Evolutionary conservation across 2,888 invertebrate species (phyloP), one percentile per base, ranked within the genome.

Genomic region (Morpho achilles): DNA sequence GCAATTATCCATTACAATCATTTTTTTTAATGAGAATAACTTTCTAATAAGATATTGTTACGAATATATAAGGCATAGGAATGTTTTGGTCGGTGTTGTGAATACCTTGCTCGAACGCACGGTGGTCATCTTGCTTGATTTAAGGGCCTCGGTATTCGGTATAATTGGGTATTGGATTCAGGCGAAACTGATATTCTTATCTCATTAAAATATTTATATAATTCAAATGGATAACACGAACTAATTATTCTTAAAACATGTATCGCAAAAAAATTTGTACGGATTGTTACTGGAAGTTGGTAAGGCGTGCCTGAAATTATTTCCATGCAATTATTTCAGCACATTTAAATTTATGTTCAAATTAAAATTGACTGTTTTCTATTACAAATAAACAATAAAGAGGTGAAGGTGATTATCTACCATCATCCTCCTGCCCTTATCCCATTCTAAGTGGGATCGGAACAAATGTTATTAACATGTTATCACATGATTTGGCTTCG

Each of bases 121-220:
- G 58, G 64, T 60, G 63, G 77, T 77, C 79, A 76, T 76, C 67
- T 72, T 62, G 66, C 63, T 70, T 72, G 76, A 78, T 77, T 80
- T 82, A 80, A 76, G 74, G 72, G 63, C 68, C 69, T 69, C 55
- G 69, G 72, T 69, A 72, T 73, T 72, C 68, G 73, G 68, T 71
- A 66, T 73, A 69, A 72, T 73, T 72, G 69, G 69, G 60, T 61
- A 63, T 60, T 56, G 62, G 64, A 50, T 64, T 59, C 63, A 61
- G 60, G 53, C 60, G 54, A 66, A 59, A 64, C 59, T 60, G 46
- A 53, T 53, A 43, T 59, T 47, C 50, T 54, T 50, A 54, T 51
- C 23, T 54, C 57, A 48, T 62, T 65, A 62, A 65, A 63, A 63
- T 58, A 58, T 46, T 56, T 56, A 52, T 54, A 47, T 47, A 50